Conservation (phyloP, 1,140 invertebrate genomes). For the Bombyx mandarina region DNA sequence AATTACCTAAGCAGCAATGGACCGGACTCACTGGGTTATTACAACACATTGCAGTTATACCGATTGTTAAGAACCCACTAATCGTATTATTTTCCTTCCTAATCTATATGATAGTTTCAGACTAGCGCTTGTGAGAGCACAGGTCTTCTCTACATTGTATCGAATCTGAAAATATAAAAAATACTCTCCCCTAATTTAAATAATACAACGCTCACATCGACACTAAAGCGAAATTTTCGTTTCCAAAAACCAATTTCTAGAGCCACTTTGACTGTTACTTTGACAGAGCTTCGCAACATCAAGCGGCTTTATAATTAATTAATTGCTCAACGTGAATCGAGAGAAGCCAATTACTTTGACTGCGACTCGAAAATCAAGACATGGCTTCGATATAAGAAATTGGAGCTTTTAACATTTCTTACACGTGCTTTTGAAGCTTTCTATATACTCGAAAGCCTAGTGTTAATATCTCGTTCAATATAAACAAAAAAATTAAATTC, state of each 20-base stretch:
- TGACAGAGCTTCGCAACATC: constrained; percentile 1
- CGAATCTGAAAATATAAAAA: background rate
- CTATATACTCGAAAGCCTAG: background rate
- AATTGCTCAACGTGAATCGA: constrained; percentile 6
- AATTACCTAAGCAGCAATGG: too few relatives aligned
- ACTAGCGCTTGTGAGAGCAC: background rate
- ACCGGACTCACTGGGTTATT: too few relatives aligned
- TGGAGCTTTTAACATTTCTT: too few relatives aligned
- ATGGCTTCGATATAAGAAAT: background rate
- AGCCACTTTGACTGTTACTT: background rate
- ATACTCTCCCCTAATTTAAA: background rate
- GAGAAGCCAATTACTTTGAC: constrained; percentile 4
- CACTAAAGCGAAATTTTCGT: background rate
- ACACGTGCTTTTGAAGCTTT: background rate
- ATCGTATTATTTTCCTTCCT: too few relatives aligned
- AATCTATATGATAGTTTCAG: too few relatives aligned
- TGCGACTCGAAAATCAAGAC: background rate
- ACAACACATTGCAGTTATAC: too few relatives aligned
- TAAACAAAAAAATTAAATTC: background rate
- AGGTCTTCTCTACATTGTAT: background rate
- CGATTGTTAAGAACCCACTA: too few relatives aligned
- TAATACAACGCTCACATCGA: background rate
- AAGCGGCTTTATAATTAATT: constrained; percentile 9
- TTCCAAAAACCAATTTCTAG: background rate
- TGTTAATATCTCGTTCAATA: background rate